These are phyloP conservation scores for Nephila pilipes DNA, from an alignment of 1,140 invertebrate species.

Conservation along the genomic window DNA sequence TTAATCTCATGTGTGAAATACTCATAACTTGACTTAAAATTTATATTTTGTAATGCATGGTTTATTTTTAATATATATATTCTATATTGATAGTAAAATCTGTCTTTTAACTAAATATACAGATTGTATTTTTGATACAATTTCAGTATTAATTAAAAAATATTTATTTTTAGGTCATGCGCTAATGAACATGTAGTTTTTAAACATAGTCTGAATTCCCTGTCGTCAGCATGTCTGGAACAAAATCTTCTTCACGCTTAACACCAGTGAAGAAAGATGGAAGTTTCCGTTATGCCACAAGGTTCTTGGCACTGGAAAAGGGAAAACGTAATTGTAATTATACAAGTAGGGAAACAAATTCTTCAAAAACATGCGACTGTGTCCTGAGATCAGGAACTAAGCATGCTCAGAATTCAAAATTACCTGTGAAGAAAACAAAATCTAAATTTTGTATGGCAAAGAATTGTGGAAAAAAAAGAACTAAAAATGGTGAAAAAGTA, in stretches of 20 bases:
- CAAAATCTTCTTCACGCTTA: constrained; percentile 43
- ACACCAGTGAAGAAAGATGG: constrained; percentile 50
- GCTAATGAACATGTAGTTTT: constrained; percentile 1
- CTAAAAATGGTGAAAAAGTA: constrained; percentile 53
- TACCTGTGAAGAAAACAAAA: constrained; percentile 37
- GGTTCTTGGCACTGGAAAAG: background rate
- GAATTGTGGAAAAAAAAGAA: constrained; percentile 31
- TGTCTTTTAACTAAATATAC: no score
- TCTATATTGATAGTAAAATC: no score
- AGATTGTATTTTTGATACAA: no score
- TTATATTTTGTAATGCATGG: no score
- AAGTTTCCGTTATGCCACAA: constrained; percentile 58
- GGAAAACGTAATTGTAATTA: constrained; percentile 40
- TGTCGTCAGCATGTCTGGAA: constrained; percentile 37
- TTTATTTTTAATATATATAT: no score
- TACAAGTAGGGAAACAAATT: constrained; percentile 17
- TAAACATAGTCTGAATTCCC: background rate
- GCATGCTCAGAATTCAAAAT: constrained; percentile 48
- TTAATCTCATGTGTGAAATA: no score
- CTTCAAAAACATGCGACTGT: constrained; percentile 58
- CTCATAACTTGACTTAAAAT: no score
- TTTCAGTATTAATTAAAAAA: background rate
- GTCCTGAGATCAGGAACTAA: constrained; percentile 53
- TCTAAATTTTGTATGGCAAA: constrained; percentile 1
- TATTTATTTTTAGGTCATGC: constrained; percentile 50